Evolutionary conservation across 2,888 invertebrate species (phyloP), one percentile per base, ranked within the genome.

Genomic region (Gerris lacustris): DNA sequence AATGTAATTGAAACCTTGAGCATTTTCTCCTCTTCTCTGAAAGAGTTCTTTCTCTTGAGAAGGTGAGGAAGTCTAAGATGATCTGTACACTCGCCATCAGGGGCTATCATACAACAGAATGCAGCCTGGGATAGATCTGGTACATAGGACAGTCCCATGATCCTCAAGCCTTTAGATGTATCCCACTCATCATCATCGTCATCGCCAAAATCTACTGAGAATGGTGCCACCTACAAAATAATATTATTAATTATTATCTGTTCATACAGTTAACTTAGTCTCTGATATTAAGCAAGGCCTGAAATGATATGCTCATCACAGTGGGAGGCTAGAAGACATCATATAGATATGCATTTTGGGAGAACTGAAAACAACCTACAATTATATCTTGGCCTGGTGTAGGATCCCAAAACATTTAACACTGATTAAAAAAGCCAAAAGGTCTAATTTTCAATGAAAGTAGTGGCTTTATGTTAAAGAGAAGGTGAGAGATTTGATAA

Each of bases 141-240:
- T 47, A 91, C 89, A 79, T 89, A 98, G 7, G 94, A 91, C 31
- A 99, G 80, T 1, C 93, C 92, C 85, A 98, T 86, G 0, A 95
- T 91, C 63, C 94, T 83, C 6, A 92, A 84, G 45, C 96, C 96
- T 71, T 89, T 89, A 15, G 86, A 84, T 0, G 90, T 88, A 75
- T 93, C 93, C 92, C 93, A 94, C 73, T 95, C 95, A 71, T 96
- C 94, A 70, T 94, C 93, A 70, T 94, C 93, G 73, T 94, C 94
- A 70, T 94, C 93, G 0, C 86, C 84, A 72, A 86, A 86, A 73
- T 87, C 85, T 0, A 87, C 85, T 74, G 83, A 86, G 78, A 92
- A 96, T 0, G 96, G 96, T 0, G 92, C 90, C n/a, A 88, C 84
- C 79, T 84, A 70, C 45, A 72, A 70, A 67, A 72, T 17, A 66